These are phyloP conservation scores for Plodia interpunctella DNA, from an alignment of 1,140 invertebrate species.

Conservation along the genomic window DNA sequence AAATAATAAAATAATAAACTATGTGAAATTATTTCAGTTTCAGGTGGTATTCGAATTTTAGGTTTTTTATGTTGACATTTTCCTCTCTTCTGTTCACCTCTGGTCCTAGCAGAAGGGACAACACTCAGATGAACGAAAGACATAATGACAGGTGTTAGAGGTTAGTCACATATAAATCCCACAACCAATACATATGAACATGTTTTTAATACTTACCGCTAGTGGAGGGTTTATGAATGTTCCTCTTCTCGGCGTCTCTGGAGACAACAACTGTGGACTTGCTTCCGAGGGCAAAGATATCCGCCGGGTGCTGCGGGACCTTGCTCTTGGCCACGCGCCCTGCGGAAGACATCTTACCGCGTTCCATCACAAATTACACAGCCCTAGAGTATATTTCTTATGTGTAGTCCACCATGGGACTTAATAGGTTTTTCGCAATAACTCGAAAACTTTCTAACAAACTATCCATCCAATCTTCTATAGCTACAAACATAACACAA, in stretches of 20 bases:
- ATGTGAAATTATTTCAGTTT: too few relatives aligned
- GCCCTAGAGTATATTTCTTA: neutral
- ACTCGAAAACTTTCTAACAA: too few relatives aligned
- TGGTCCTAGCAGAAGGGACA: too few relatives aligned
- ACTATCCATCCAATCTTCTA: too few relatives aligned
- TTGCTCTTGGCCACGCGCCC: slow-evolving; percentile 73
- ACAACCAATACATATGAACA: neutral
- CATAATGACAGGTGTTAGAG: too few relatives aligned
- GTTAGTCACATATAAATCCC: too few relatives aligned
- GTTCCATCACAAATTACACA: slow-evolving; percentile 45
- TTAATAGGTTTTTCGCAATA: too few relatives aligned
- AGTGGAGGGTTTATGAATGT: slow-evolving; percentile 71
- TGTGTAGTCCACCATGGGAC: neutral
- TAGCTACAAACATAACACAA: too few relatives aligned
- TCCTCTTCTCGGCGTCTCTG: slow-evolving; percentile 69
- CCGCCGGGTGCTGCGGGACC: slow-evolving; percentile 69
- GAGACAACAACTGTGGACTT: slow-evolving; percentile 70
- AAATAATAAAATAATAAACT: neutral
- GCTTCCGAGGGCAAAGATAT: slow-evolving; percentile 69
- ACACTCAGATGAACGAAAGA: too few relatives aligned
- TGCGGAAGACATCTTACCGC: slow-evolving; percentile 63
- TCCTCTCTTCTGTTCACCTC: too few relatives aligned
- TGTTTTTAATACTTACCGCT: slow-evolving; percentile 43
- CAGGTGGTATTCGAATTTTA: too few relatives aligned
- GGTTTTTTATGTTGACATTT: too few relatives aligned